phyloP scores from a whole-genome alignment of 2,797 vertebrate species.

The Taenioides sp. region DNA sequence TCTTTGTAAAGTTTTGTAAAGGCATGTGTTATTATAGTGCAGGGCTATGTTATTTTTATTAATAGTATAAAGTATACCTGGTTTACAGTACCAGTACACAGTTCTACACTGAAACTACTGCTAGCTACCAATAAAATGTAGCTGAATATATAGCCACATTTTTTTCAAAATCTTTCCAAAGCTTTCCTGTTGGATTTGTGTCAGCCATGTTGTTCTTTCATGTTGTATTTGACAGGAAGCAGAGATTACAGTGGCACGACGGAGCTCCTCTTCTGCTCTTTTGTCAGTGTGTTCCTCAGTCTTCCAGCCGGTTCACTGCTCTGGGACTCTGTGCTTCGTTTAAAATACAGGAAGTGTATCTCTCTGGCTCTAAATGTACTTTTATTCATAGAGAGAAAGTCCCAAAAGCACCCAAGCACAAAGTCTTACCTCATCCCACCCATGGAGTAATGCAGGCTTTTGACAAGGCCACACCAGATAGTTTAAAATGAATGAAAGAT shows the following conservation, averaged over 20 bases:
- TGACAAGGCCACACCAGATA: neutral
- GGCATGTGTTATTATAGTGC: too few relatives aligned
- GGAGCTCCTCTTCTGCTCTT: slow-evolving; percentile 38
- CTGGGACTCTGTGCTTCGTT: slow-evolving; percentile 52
- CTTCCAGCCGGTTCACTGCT: slow-evolving; percentile 46
- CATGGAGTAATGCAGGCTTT: slow-evolving; percentile 1
- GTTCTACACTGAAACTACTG: too few relatives aligned
- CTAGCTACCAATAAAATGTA: too few relatives aligned
- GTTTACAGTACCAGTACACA: too few relatives aligned
- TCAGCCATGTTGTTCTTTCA: slow-evolving; percentile 29
- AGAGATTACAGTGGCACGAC: slow-evolving; percentile 45
- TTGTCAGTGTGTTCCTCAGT: slow-evolving; percentile 45
- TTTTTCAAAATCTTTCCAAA: neutral
- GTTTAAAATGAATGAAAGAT: neutral
- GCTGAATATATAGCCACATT: too few relatives aligned
- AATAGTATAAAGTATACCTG: too few relatives aligned
- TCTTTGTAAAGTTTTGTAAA: too few relatives aligned
- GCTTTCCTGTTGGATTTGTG: slow-evolving; percentile 17
- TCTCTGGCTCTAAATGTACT: slow-evolving; percentile 23
- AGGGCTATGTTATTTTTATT: too few relatives aligned
- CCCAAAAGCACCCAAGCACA: slow-evolving; percentile 31
- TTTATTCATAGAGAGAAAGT: slow-evolving; percentile 48
- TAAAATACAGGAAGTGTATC: slow-evolving; percentile 42
- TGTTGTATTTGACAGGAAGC: slow-evolving; percentile 60
- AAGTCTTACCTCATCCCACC: slow-evolving; percentile 13